Conservation (phyloP, 2,797 vertebrate genomes). For the Pagetopsis macropterus region DNA sequence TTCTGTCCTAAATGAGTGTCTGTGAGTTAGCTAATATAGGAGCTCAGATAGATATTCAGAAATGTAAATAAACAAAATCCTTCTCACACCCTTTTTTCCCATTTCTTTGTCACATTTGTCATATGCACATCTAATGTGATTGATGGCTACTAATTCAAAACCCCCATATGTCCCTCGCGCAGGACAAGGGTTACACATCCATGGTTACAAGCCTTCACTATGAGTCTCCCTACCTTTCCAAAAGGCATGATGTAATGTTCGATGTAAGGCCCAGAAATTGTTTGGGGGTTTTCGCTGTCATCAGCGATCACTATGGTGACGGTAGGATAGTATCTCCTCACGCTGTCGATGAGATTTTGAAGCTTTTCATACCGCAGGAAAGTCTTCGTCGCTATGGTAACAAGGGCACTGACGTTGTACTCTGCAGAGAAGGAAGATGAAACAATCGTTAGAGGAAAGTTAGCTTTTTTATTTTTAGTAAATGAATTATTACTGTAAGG, state of each 20-base stretch:
- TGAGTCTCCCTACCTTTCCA: constrained; percentile 84
- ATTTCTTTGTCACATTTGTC: too few relatives aligned
- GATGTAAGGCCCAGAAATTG: constrained; percentile 85
- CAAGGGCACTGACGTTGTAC: constrained; percentile 90
- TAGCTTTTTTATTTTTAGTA: background rate
- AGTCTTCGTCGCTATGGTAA: constrained; percentile 95
- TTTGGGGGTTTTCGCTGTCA: constrained; percentile 88
- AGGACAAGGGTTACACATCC: too few relatives aligned
- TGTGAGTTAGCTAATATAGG: too few relatives aligned
- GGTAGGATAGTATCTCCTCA: constrained; percentile 90
- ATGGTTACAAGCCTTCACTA: background rate
- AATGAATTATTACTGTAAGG: background rate
- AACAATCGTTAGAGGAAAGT: background rate
- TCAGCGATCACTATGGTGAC: constrained; percentile 93
- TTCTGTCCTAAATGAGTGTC: too few relatives aligned
- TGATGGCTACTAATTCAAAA: too few relatives aligned
- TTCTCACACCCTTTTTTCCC: too few relatives aligned
- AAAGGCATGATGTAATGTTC: constrained; percentile 96
- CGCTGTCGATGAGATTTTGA: constrained; percentile 88
- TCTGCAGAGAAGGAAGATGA: constrained; percentile 65
- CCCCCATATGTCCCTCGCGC: too few relatives aligned
- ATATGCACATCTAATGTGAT: too few relatives aligned
- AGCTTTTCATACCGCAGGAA: constrained; percentile 94
- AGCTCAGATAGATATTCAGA: too few relatives aligned
- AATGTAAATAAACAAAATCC: too few relatives aligned